Evolutionary conservation across 1,140 invertebrate species (phyloP), one percentile per base, ranked within the genome.

Genomic region (Drosophila pectinifera): DNA sequence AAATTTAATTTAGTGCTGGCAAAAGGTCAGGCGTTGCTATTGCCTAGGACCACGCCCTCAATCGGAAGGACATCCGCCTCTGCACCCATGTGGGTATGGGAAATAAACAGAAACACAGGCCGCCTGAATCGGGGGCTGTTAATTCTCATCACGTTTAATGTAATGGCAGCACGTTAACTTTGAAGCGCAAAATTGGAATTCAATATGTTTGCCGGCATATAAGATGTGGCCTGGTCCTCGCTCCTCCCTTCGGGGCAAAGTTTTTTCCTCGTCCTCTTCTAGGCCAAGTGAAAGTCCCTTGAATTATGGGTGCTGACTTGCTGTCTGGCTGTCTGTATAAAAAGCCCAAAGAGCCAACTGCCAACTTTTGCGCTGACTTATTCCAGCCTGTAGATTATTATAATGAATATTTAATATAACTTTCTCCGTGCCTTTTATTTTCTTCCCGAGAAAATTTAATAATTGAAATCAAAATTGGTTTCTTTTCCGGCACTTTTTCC

Each of bases 91-190:
- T 14, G 38, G 14, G 18, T 13, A 41, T 36, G 22, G 11, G 6
- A 39, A 39, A 7, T 64, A 48, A 39, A 31, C 43, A 45, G 36
- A 65, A 63, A 41, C 43, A 36, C 13, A 45, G 20, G 34, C 36
- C 38, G 55, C 49, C 57, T 14, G 51, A 45, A 36, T 79, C 80
- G 78, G 64, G 51, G 61, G 65, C 83, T 83, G 83, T 88, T 89
- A 88, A 88, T 88, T 88, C 83, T 80, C 84, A 88, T 88, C 83
- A 88, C 83, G 83, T 88, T 88, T 88, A 86, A 89, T 86, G 75
- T 86, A 86, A 86, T 86, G 83, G 84, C 79, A 58, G 75, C 84
- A 89, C 76, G 83, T 86, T 86, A 88, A 89, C 83, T 88, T 88
- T 88, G 80, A 80, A 88, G 72, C 79, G 72, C 76, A 63, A 80